phyloP scores from a whole-genome alignment of 2,797 vertebrate genomes.

The Microcaecilia unicolor region DNA sequence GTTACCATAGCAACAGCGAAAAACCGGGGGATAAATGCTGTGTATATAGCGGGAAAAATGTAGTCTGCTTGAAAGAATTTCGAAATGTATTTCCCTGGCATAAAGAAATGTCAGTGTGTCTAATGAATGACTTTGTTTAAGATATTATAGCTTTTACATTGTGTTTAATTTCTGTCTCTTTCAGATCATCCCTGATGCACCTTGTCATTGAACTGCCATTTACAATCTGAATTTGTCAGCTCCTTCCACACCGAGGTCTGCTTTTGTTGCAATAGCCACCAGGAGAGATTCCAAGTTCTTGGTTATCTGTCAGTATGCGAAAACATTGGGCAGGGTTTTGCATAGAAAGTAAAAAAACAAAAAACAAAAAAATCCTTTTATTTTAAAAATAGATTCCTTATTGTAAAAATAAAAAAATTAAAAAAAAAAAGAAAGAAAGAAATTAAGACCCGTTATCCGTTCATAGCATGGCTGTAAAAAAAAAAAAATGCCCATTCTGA shows the following conservation, averaged over 20 bases:
- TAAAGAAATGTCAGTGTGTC: conserved; percentile 43
- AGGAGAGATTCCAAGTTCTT: conserved; percentile 54
- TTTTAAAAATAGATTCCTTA: too few species aligned
- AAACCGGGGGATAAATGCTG: conserved; percentile 56
- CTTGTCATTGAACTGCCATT: conserved; percentile 61
- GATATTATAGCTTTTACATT: conserved; percentile 59
- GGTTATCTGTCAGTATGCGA: conserved; percentile 25
- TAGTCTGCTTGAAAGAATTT: conserved; percentile 60
- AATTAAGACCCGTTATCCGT: conserved; percentile 37
- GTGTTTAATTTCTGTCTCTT: conserved; percentile 50
- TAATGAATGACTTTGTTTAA: conserved; percentile 61
- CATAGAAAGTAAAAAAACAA: conserved; percentile 21
- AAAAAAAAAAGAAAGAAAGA: conserved; percentile 37
- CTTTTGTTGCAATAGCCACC: too few species aligned
- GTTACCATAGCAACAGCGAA: conserved; percentile 96
- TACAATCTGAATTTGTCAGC: conserved; percentile 53
- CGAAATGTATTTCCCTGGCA: conserved; percentile 36
- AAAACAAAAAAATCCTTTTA: conserved; percentile 11
- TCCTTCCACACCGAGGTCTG: conserved; percentile 57
- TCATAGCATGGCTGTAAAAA: conserved; percentile 41
- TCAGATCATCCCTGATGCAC: conserved; percentile 32
- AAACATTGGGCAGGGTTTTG: conserved; percentile 23
- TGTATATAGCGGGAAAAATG: conserved; percentile 55
- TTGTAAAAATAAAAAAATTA: conserved; percentile 34
- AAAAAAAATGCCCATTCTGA: conserved; percentile 56